Evolutionary conservation across 1,140 invertebrate genomes (phyloP), one percentile per base, ranked within the genome.

Genomic region (Carcinoscorpius rotundicauda): DNA sequence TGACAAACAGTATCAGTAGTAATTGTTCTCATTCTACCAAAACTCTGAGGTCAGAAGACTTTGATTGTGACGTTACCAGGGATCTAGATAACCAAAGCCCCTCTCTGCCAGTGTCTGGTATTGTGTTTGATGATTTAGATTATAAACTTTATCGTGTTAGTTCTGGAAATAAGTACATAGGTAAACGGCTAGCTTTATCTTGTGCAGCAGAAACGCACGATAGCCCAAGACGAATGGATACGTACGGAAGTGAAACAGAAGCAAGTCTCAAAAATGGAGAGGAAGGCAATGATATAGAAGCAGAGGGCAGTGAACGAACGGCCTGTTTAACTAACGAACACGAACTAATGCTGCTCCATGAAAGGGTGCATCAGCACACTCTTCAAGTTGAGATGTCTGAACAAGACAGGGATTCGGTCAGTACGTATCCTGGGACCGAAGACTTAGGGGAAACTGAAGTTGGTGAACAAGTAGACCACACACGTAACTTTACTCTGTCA

Each of bases 401-500:
- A 49, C 82, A 61, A 83, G 85, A 75, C 61, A 61, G 66, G 1
- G 75, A 75, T 50, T 74, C 74, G 4, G 66, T 71, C 10, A 75
- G 76, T 6, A 75, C 75, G 9, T 75, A 76, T 67, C 73, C 74
- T 5, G 74, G 74, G 70, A 86, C 85, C 70, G 69, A 73, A 63
- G 85, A 86, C 78, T 78, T 82, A 55, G 84, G 80, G 50, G 84
- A 86, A 72, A 85, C 83, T 3, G 84, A 86, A 73, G 82, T 85
- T 4, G 83, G 70, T 49, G 70, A 72, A 59, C 66, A 69, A 61
- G 65, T 68, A 58, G 66, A 64, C 59, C 83, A 84, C 65, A 85
- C 82, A 69, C 79, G 86, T 49, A 87, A 88, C 77, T 94, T 95
- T 73, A 93, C 91, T 1, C 80, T 95, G 5, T 96, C 91, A 49